These are phyloP conservation scores for Cyclina sinensis DNA, from an alignment of 1,140 invertebrate species.

Conservation along the genomic window DNA sequence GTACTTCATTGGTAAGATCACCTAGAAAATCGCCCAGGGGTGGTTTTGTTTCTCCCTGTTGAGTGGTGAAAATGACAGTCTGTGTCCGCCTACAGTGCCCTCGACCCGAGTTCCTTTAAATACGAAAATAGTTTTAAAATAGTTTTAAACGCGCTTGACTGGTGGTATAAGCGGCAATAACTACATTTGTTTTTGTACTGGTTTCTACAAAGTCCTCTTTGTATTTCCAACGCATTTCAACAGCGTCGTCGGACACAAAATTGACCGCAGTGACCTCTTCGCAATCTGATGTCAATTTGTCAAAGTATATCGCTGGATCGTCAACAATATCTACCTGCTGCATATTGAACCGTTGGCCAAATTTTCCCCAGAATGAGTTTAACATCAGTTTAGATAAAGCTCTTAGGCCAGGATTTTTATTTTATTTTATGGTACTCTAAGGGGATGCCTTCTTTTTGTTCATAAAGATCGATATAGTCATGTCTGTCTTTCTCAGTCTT, in stretches of 20 bases:
- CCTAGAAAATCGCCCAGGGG: background rate
- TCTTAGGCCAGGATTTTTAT: constrained; percentile 81
- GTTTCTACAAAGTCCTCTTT: background rate
- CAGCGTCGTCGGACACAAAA: background rate
- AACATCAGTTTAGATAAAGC: constrained; percentile 75
- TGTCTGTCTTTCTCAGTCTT: constrained; percentile 54
- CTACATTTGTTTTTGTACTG: background rate
- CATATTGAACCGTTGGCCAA: constrained; percentile 49
- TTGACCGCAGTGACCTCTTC: constrained; percentile 50
- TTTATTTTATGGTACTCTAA: constrained; percentile 82
- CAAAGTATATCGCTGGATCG: background rate
- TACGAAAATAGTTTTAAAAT: background rate
- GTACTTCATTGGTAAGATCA: too few relatives aligned
- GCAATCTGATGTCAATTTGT: constrained; percentile 65
- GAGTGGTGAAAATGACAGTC: background rate
- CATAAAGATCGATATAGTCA: constrained; percentile 77
- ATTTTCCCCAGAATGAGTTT: constrained; percentile 70
- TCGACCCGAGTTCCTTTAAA: background rate
- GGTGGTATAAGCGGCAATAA: background rate
- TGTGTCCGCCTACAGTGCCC: background rate
- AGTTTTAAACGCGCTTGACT: background rate
- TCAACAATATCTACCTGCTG: background rate
- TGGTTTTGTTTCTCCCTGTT: background rate
- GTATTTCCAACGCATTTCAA: background rate
- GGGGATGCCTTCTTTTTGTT: constrained; percentile 78